Conservation (phyloP, 2,113 vertebrate genomes). For the Neodontobutis hainanensis region DNA sequence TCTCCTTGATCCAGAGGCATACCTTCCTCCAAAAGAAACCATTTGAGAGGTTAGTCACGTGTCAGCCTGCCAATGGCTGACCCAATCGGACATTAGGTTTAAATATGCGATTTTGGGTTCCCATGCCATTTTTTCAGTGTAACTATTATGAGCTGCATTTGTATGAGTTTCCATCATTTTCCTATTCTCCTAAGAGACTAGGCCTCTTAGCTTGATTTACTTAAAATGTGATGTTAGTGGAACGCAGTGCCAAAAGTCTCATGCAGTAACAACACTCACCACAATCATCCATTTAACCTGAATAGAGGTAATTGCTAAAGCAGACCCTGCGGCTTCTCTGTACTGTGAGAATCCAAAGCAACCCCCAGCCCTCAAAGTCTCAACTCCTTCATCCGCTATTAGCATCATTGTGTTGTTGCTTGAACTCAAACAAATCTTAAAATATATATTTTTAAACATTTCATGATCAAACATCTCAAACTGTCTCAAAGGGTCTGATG, state of each 20-base stretch:
- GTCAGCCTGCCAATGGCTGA: slow-evolving; percentile 39
- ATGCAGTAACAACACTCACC: slow-evolving; percentile 35
- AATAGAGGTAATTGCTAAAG: slow-evolving; percentile 41
- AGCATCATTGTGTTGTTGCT: slow-evolving; percentile 38
- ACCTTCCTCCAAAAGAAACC: slow-evolving; percentile 63
- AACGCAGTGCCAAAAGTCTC: slow-evolving; percentile 10
- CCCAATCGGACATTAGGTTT: slow-evolving; percentile 16
- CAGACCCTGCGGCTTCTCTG: slow-evolving; percentile 40
- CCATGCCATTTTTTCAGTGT: background rate
- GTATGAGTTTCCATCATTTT: slow-evolving; percentile 11
- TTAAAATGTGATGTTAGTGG: slow-evolving; percentile 8
- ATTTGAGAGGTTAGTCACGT: slow-evolving; percentile 50
- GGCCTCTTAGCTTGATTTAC: slow-evolving; percentile 14
- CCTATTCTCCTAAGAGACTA: background rate
- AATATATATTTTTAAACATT: slow-evolving; percentile 64
- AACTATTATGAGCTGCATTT: slow-evolving; percentile 10
- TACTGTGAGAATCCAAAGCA: slow-evolving; percentile 38
- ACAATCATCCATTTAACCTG: slow-evolving; percentile 45
- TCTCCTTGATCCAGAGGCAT: slow-evolving; percentile 45
- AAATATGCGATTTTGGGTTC: slow-evolving; percentile 2
- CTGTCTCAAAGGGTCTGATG: slow-evolving; percentile 38
- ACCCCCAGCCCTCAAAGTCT: slow-evolving; percentile 31
- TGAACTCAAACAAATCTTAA: slow-evolving; percentile 57
- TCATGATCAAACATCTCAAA: slow-evolving; percentile 46
- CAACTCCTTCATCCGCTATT: slow-evolving; percentile 35